A percentile compares a stretch with the other conserved stretches of the same genome.
Evolutionary conservation across 2,888 invertebrate genomes (phyloP).

Genomic region (Oscheius onirici): DNA sequence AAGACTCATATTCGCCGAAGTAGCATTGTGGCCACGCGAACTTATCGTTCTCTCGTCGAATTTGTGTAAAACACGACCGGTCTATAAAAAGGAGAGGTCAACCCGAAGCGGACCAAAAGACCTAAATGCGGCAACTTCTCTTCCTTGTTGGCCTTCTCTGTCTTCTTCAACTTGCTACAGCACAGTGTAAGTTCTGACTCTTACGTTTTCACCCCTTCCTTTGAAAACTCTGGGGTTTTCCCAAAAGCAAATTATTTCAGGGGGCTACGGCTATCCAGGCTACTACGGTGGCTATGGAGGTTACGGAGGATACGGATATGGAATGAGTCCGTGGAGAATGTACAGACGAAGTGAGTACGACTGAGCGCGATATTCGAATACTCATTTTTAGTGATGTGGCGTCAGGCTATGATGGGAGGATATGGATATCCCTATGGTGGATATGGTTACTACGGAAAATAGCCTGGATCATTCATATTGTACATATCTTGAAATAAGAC

Average conservation of each 20-base stretch:
- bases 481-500: too few species aligned
- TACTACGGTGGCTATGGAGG: slow-evolving; percentile 3
- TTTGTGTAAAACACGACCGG: not conserved
- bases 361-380: too few species aligned
- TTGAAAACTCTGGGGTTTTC: not conserved
- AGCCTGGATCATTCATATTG: too few species aligned
- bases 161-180: not conserved
- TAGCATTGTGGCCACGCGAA: not conserved
- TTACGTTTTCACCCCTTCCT: not conserved
- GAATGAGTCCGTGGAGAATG: not conserved
- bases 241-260: not conserved
- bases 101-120: not conserved
- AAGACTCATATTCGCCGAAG: slow-evolving; percentile 7
- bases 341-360: not conserved
- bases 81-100: not conserved
- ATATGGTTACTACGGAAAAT: too few species aligned
- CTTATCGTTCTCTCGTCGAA: not conserved
- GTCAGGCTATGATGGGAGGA: too few species aligned
- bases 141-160: not conserved
- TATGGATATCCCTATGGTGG: too few species aligned
- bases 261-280: slow-evolving; percentile 7
- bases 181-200: slow-evolving; percentile 25
- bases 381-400: too few species aligned
- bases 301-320: slow-evolving; percentile 1
- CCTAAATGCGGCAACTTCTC: not conserved